Base-by-base conservation (phyloP, 2,888 invertebrate species). In the Aelia acuminata region DNA sequence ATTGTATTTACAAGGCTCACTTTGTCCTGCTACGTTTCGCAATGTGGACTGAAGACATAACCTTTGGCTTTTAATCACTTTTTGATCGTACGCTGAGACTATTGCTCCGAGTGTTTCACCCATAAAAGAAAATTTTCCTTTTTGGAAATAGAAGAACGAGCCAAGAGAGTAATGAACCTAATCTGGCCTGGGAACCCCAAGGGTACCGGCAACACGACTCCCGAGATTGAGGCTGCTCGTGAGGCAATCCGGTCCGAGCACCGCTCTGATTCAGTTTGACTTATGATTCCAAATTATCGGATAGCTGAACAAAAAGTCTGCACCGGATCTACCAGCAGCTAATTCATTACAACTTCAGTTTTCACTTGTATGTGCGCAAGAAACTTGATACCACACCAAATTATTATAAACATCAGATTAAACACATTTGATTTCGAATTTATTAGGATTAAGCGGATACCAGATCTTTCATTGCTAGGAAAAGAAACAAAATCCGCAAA, bases 111-210 rank as follows among this genome's bases (percentile, higher is more conserved):
- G 63, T 20, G 63, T 70, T 70, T 35, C 63, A 15, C 39, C 80
- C 80, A n/a, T 80, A 43, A 80, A 80, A 43, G 13, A 80, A 47
- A 80, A 80, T 80, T 80, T 80, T 80, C 80, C n/a, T n/a, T n/a
- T 80, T 80, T 80, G 43, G 22, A 80, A 80, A 80, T n/a, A 75
- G 39, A n/a, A 70, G 75, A 18, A 4, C 1, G 43, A 31, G 13
- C 43, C 43, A 7, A 18, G 43, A 43, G 80, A n/a, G n/a, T 80
- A 75, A 80, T 80, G 80, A 80, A 75, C 75, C 80, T 80, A 13
- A 80, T n/a, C 43, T 10, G 80, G 80, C 43, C 80, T 47, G 43
- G 43, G 80, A 47, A 80, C 80, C 4, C 75, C 80, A 80, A 80
- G 80, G 80, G 80, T 80, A 80, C n/a, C 43, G 80, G 3, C 43